Evolutionary conservation across 1,140 invertebrate genomes (phyloP).

Genomic region (Platyscapa corneri): DNA sequence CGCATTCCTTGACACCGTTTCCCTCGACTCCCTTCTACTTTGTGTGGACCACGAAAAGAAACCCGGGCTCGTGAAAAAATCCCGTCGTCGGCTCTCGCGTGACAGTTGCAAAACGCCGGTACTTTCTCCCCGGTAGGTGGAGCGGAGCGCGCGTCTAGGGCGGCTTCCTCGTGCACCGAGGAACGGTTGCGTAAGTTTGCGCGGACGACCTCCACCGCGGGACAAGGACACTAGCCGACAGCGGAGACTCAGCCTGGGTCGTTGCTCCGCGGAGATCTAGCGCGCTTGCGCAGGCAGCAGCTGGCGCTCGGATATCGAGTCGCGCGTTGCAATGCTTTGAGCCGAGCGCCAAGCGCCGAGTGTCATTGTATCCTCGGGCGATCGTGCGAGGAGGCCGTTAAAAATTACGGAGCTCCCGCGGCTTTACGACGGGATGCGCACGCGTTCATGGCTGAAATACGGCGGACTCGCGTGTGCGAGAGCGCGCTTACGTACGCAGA

Average conservation of each 20-base stretch:
- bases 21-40: too few species aligned
- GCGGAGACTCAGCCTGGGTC: not conserved
- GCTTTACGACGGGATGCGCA: not conserved
- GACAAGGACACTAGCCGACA: not conserved
- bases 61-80: not conserved
- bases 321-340: too few species aligned
- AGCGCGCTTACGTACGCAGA: not conserved
- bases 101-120: too few species aligned
- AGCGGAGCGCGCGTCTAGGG: too few species aligned
- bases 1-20: too few species aligned
- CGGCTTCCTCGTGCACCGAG: too few species aligned
- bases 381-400: constrained; percentile 4
- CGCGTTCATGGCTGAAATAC: not conserved
- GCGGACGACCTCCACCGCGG: not conserved
- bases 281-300: not conserved
- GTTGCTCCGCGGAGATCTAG: not conserved
- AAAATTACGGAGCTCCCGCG: constrained; percentile 17
- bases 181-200: not conserved
- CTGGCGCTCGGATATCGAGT: not conserved
- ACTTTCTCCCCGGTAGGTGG: too few species aligned
- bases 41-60: too few species aligned
- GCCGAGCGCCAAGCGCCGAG: too few species aligned
- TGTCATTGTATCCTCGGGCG: not conserved
- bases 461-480: not conserved
- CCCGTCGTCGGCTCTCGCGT: too few species aligned